Evolutionary conservation across 2,888 invertebrate species (phyloP).

Genomic region (Koerneria pararmatus): DNA sequence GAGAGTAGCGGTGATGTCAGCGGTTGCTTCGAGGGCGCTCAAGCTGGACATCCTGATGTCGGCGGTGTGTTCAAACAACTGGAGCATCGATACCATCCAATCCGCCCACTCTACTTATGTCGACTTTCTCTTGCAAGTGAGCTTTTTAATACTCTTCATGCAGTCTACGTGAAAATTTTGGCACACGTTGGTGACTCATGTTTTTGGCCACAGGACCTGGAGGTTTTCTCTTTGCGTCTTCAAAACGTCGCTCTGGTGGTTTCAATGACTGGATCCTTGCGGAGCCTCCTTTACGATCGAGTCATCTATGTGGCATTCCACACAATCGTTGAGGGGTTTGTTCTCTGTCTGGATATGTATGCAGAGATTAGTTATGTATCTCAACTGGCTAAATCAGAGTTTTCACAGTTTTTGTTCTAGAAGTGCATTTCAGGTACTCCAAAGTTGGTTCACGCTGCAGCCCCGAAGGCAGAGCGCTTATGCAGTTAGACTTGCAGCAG

Average conservation of each 20-base stretch:
- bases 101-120: constrained; percentile 85
- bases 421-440: constrained; percentile 67
- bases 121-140: constrained; percentile 62
- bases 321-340: constrained; percentile 81
- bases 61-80: constrained; percentile 82
- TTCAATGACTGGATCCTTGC: constrained; percentile 63
- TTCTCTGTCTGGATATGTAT: constrained; percentile 9
- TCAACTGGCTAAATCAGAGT: constrained; percentile 9
- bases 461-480: constrained; percentile 88
- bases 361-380: neutral
- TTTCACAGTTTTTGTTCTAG: constrained; percentile 5
- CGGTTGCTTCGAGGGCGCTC: constrained; percentile 41
- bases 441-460: constrained; percentile 82
- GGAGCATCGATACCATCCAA: constrained; percentile 80
- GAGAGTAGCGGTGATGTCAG: constrained; percentile 30
- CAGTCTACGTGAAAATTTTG: neutral
- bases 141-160: constrained; percentile 1
- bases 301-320: constrained; percentile 80
- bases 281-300: constrained; percentile 71
- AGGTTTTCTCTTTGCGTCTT: constrained; percentile 36
- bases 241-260: constrained; percentile 17
- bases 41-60: constrained; percentile 66
- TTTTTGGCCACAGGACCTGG: constrained; percentile 37
- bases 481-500: constrained; percentile 96
- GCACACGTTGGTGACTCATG: neutral